phyloP scores from a whole-genome alignment of 2,113 vertebrate genomes.

The Muntiacus muntjak region DNA sequence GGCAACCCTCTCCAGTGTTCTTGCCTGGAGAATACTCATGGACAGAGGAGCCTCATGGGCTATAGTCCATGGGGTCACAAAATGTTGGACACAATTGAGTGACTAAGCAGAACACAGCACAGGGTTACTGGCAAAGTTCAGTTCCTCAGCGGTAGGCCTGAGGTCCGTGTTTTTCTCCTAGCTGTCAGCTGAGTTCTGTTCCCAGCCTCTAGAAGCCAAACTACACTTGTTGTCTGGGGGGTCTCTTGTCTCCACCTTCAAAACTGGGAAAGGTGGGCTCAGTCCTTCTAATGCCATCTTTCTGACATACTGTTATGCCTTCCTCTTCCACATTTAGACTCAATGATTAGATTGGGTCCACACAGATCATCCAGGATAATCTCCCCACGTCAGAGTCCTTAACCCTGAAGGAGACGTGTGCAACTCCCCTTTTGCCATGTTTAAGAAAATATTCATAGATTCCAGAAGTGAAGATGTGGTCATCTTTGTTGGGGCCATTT shows the following conservation, averaged over 20 bases:
- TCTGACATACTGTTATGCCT: not conserved
- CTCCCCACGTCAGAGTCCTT: not conserved
- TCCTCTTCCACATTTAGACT: not conserved
- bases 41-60: not conserved
- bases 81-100: not conserved
- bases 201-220: not conserved
- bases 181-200: not conserved
- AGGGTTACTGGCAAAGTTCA: not conserved
- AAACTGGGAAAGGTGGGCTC: not conserved
- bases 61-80: not conserved
- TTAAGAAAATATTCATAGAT: not conserved
- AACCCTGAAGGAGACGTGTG: not conserved
- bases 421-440: not conserved
- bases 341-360: not conserved
- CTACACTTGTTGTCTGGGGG: not conserved
- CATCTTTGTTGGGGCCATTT: not conserved
- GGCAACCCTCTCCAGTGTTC: not conserved
- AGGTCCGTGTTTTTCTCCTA: not conserved
- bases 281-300: not conserved
- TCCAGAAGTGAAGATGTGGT: not conserved
- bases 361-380: not conserved
- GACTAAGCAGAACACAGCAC: not conserved
- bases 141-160: not conserved
- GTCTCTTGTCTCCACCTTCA: not conserved
- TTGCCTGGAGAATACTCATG: not conserved